Conservation (phyloP, 2,113 vertebrate genomes). For the Alaudala cheleensis region DNA sequence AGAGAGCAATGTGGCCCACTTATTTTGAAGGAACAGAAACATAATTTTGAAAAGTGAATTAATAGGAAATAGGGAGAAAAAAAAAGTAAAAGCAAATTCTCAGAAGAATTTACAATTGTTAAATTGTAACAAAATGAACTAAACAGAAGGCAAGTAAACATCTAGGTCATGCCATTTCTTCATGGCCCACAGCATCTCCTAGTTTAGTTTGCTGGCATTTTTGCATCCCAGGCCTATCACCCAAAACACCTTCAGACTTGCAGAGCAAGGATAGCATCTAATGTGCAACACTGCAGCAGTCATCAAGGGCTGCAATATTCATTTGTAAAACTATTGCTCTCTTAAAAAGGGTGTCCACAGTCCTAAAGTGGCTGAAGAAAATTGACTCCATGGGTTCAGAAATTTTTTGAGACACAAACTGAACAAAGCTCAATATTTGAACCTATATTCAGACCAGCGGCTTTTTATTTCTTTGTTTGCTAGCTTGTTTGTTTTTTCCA, state of each 20-base stretch:
- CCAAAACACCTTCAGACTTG: background rate
- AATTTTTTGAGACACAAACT: background rate
- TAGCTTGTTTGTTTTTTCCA: background rate
- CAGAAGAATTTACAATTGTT: background rate
- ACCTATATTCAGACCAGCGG: background rate
- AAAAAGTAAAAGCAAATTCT: background rate
- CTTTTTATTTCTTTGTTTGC: background rate
- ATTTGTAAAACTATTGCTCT: background rate
- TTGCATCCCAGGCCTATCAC: background rate
- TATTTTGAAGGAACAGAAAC: background rate
- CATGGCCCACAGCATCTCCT: background rate
- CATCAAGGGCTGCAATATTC: background rate
- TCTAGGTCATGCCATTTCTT: background rate
- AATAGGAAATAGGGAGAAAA: background rate
- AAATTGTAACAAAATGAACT: background rate
- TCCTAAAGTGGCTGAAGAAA: background rate
- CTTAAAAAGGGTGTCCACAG: background rate
- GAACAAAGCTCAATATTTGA: slow-evolving; percentile 9
- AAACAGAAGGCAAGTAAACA: background rate
- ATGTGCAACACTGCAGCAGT: background rate
- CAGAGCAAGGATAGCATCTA: background rate
- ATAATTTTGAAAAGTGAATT: background rate
- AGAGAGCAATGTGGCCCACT: background rate
- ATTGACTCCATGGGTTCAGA: background rate
- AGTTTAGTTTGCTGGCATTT: background rate